Percentiles rank a stretch among this genome's conserved stretches.
Conservation (phyloP, 2,113 vertebrate species). For the Bufo gargarizans region DNA sequence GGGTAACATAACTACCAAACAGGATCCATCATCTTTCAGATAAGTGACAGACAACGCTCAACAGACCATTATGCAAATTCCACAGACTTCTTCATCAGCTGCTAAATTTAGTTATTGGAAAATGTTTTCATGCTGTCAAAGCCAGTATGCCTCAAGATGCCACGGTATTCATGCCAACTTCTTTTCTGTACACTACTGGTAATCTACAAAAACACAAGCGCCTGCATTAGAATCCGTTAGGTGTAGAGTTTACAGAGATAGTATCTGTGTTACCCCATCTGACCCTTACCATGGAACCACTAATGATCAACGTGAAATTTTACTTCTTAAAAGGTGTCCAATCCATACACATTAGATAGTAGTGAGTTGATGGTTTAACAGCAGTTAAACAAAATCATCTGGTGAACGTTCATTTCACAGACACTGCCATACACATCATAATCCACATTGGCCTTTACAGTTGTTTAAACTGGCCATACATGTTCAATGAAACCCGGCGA, state of each 20-base stretch:
- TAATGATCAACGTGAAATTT: neutral
- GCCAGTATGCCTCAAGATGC: slow-evolving; percentile 11
- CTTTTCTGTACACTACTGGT: neutral
- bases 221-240: neutral
- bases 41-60: slow-evolving; percentile 6
- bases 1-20: neutral
- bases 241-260: neutral
- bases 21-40: neutral
- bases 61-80: slow-evolving; percentile 12
- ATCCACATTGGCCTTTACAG: too few species aligned
- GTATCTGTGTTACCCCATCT: neutral
- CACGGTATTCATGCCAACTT: slow-evolving; percentile 5
- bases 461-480: too few species aligned
- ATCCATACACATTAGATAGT: too few species aligned
- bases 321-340: neutral
- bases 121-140: neutral
- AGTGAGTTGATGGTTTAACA: too few species aligned
- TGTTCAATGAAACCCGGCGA: too few species aligned
- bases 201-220: neutral
- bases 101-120: slow-evolving; percentile 8
- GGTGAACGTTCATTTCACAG: too few species aligned
- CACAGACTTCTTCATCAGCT: slow-evolving; percentile 11
- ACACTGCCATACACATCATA: too few species aligned
- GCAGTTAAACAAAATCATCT: too few species aligned
- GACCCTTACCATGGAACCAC: neutral